Percentiles rank a stretch among this genome's conserved stretches.
Conservation (phyloP, 2,797 vertebrate genomes). For the Liasis olivaceus region DNA sequence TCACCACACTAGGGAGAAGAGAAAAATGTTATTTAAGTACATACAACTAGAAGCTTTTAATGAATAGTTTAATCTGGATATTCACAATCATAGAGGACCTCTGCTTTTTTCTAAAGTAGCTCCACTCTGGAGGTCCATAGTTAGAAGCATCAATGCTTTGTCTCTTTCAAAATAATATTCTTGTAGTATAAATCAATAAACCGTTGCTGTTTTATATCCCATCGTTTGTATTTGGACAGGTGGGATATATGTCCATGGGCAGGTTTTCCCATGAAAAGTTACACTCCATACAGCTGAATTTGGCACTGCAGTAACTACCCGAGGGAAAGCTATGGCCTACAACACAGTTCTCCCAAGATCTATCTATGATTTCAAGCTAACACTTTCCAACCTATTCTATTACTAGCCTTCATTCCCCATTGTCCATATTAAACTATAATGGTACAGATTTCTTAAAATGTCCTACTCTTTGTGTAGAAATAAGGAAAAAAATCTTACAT, state of each 20-base stretch:
- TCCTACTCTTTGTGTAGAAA: background rate
- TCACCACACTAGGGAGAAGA: conserved; percentile 87
- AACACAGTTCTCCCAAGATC: background rate
- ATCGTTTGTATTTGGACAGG: background rate
- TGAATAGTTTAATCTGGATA: background rate
- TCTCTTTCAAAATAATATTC: background rate
- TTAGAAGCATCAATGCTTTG: background rate
- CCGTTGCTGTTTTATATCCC: background rate
- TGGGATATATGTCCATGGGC: background rate
- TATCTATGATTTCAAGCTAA: background rate
- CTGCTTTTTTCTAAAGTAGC: accelerated
- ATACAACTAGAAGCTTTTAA: background rate
- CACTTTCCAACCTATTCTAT: background rate
- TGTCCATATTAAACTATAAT: background rate
- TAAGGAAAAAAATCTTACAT: background rate
- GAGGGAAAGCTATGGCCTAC: background rate
- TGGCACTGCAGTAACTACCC: background rate
- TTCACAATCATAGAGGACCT: no score
- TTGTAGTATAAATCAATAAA: background rate
- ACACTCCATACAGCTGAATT: background rate
- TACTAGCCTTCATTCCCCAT: background rate
- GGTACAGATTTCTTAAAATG: background rate
- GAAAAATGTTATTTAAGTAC: background rate
- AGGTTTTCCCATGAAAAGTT: background rate
- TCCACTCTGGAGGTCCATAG: background rate